Base-by-base conservation (phyloP, 2,888 invertebrate genomes). In the Chrysina gloriosa region DNA sequence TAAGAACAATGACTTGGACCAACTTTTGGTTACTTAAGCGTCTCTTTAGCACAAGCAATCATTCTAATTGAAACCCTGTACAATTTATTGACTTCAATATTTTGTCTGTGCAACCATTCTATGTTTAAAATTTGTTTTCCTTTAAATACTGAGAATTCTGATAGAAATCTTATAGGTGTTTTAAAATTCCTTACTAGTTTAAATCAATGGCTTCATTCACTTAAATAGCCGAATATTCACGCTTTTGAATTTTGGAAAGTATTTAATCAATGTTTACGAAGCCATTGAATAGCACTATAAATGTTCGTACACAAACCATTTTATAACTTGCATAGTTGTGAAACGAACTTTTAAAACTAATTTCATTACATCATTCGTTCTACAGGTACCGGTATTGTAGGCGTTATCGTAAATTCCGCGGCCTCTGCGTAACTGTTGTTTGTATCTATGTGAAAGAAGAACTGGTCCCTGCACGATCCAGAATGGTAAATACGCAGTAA, bases 381-480 rank as follows among this genome's bases (percentile, higher is more conserved):
- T 52, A 31, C 19, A 21, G 19, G 9, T n/a, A 52, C 7, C 29
- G 19, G 31, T 52, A 19, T 48, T 19, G 19, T 21, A 23, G 47
- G 47, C 47, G 21, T 5, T 47, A 47, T 47, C 47, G 47, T 47
- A 47, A 47, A 47, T 47, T 47, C 47, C 47, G 23, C 21, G 5
- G 23, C 19, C 47, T 31, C 4, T 52, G 34, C 19, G 52, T 52
- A 52, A 52, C 52, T 52, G 52, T 52, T 52, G 27, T 52, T 45
- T 52, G 52, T 31, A 19, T 19, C 45, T 19, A 45, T 21, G 21
- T 1, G 31, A 48, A 48, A 48, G 47, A 50, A 50, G 52, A 52
- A 29, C 52, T 52, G 52, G 31, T 29, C 31, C 52, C 52, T 7
- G 16, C 25, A 19, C 31, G 31, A 19, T 19, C 52, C 52, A 52